These are phyloP conservation scores for Philopedon plagiatum DNA, from an alignment of 2,888 invertebrate species.

Conservation along the genomic window DNA sequence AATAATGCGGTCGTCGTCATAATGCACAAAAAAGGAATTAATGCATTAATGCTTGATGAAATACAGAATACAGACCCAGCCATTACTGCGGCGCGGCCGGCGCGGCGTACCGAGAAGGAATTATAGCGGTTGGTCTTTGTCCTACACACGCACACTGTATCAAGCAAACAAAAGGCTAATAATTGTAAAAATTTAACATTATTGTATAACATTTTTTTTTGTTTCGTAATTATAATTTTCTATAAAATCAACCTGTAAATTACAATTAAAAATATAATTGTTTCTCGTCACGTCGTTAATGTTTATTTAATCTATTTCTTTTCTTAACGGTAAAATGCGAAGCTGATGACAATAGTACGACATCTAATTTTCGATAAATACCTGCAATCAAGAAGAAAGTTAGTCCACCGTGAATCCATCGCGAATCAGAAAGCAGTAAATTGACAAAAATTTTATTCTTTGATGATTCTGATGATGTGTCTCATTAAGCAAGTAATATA, in stretches of 20 bases:
- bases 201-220: no score
- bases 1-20: no score
- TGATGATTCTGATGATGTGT: neutral
- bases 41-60: no score
- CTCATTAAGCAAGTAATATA: slow-evolving; percentile 7
- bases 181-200: no score
- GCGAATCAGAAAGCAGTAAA: slow-evolving; percentile 33
- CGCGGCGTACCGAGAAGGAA: no score
- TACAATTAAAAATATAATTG: neutral
- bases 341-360: slow-evolving; percentile 15
- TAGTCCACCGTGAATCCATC: neutral
- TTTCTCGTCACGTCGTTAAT: neutral
- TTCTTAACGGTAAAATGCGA: slow-evolving; percentile 15
- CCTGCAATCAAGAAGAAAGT: slow-evolving; percentile 38
- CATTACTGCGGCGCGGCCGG: no score
- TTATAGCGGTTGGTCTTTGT: no score
- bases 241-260: neutral
- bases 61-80: no score
- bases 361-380: slow-evolving; percentile 26
- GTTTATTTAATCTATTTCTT: slow-evolving; percentile 7
- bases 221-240: no score
- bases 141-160: no score
- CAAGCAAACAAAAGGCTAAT: no score
- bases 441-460: slow-evolving; percentile 10
- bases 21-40: no score